These are phyloP conservation scores for Bombus confusus DNA, from an alignment of 1,140 invertebrate genomes.

Conservation along the genomic window DNA sequence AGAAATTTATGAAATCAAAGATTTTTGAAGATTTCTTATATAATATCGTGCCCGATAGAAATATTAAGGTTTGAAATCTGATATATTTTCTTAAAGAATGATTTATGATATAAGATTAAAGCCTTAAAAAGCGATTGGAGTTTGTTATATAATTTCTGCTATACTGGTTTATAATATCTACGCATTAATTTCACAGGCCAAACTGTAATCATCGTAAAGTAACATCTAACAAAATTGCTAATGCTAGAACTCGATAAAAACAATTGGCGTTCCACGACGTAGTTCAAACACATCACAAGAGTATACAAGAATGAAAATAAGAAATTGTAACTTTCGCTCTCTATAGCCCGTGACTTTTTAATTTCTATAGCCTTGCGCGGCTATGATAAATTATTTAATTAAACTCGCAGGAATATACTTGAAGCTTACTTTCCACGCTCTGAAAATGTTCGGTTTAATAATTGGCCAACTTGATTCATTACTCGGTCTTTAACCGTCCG, in stretches of 20 bases:
- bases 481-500: background rate
- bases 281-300: background rate
- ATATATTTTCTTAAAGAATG: too few relatives aligned
- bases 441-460: constrained; percentile 15
- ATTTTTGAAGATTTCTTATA: too few relatives aligned
- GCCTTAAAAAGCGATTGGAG: too few relatives aligned
- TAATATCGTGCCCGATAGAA: too few relatives aligned
- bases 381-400: constrained; percentile 30
- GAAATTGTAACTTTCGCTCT: background rate
- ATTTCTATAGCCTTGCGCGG: background rate
- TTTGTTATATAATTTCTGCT: background rate
- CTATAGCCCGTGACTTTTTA: background rate
- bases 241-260: background rate
- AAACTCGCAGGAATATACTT: background rate
- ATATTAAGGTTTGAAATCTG: too few relatives aligned
- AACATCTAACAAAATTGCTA: background rate
- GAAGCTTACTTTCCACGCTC: background rate
- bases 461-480: background rate
- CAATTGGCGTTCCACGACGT: too few relatives aligned
- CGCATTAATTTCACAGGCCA: too few relatives aligned
- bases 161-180: background rate
- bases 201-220: background rate
- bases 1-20: too few relatives aligned
- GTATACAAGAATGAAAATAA: background rate
- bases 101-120: too few relatives aligned